Evolutionary conservation across 2,113 vertebrate species (phyloP).

Genomic region (Chamaea fasciata): DNA sequence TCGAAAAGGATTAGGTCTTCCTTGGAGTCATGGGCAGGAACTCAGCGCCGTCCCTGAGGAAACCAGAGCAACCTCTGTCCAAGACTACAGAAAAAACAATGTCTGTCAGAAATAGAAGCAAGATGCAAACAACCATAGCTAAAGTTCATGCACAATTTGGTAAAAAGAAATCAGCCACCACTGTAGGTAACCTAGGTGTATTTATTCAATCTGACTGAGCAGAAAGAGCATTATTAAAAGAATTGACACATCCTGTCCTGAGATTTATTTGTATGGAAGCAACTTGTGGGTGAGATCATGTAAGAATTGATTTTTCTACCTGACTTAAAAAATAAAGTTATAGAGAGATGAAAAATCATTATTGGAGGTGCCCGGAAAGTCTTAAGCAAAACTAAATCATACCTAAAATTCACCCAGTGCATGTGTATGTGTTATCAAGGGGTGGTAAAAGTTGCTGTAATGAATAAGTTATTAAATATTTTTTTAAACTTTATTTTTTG

Average conservation of each 20-base stretch:
- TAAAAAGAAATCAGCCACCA: neutral
- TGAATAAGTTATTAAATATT: neutral
- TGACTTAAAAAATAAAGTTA: slow-evolving; percentile 21
- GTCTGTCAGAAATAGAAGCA: neutral
- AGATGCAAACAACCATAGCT: neutral
- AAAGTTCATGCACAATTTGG: neutral
- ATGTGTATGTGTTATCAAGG: neutral
- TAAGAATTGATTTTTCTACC: slow-evolving; percentile 40
- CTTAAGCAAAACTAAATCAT: slow-evolving; percentile 19
- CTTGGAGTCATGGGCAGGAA: neutral
- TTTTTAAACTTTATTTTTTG: neutral
- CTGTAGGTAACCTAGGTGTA: neutral
- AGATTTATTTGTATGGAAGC: slow-evolving; percentile 32
- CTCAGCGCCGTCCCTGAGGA: neutral
- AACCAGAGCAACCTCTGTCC: neutral
- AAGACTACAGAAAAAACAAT: neutral
- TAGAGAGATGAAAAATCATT: slow-evolving; percentile 8
- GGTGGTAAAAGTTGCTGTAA: neutral
- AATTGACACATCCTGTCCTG: neutral
- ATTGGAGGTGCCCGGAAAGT: neutral
- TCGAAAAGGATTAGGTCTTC: neutral
- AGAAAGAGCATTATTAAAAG: slow-evolving; percentile 27
- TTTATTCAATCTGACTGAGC: slow-evolving; percentile 31
- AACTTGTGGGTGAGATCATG: neutral
- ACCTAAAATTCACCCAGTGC: neutral